Percentiles rank a stretch among this genome's conserved stretches.
Evolutionary conservation across 2,113 vertebrate species (phyloP).

Genomic region (Cettia cetti): DNA sequence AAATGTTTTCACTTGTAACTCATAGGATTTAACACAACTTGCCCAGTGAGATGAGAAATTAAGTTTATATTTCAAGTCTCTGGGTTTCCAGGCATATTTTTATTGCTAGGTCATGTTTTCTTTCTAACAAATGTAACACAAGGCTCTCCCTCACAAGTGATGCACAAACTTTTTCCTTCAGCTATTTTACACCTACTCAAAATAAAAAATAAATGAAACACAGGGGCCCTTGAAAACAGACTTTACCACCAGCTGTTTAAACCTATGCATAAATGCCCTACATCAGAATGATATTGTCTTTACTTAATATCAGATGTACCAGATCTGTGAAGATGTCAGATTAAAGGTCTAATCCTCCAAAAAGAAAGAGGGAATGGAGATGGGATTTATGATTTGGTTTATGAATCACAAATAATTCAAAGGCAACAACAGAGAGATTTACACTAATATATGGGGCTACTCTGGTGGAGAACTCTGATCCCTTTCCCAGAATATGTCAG

Average conservation of each 20-base stretch:
- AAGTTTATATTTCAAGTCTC: neutral
- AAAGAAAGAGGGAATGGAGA: neutral
- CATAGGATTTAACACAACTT: neutral
- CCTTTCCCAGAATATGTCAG: neutral
- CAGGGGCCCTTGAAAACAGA: neutral
- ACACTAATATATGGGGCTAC: neutral
- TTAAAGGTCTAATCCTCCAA: neutral
- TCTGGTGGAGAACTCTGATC: neutral
- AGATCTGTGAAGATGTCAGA: neutral
- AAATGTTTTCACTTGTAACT: neutral
- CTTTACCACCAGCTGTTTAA: neutral
- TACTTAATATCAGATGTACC: neutral
- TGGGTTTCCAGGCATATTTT: neutral
- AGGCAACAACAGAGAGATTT: neutral
- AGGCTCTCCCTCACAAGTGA: neutral
- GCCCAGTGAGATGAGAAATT: neutral
- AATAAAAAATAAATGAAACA: neutral
- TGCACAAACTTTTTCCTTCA: neutral
- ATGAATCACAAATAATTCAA: neutral
- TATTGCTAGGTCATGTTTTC: neutral
- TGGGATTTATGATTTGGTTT: neutral
- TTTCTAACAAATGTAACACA: neutral
- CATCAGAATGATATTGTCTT: neutral
- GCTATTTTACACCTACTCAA: neutral
- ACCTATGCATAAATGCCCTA: neutral